These are phyloP conservation scores for Lasioglossum oenotherae DNA, from an alignment of 2,888 invertebrate species.

Conservation along the genomic window DNA sequence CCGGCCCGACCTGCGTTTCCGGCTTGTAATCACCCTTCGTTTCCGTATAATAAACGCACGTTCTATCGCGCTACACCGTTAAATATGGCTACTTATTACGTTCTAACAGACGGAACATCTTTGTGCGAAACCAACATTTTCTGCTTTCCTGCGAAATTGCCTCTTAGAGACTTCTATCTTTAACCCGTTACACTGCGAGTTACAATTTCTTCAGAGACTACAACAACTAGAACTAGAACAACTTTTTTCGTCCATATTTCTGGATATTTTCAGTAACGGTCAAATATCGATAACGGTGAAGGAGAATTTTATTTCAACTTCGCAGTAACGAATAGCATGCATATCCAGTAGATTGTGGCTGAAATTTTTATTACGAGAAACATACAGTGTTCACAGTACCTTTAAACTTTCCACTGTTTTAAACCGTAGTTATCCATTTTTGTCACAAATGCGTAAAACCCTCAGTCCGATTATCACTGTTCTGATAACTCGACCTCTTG, in stretches of 20 bases:
- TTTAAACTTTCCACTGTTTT: neutral
- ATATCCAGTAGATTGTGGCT: too few relatives aligned
- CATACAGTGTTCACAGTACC: neutral
- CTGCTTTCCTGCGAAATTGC: neutral
- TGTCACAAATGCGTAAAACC: neutral
- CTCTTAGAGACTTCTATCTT: neutral
- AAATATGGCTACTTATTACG: neutral
- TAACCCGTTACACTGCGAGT: neutral
- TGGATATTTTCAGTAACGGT: neutral
- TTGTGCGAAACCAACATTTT: neutral
- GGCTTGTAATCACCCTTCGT: neutral
- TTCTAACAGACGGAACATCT: neutral
- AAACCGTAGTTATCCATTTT: neutral
- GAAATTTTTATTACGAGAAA: too few relatives aligned
- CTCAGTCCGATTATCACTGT: too few relatives aligned
- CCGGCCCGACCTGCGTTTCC: neutral
- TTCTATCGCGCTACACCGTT: neutral
- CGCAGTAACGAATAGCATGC: too few relatives aligned
- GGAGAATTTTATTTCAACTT: neutral
- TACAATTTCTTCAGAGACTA: too few relatives aligned
- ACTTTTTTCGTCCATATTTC: too few relatives aligned
- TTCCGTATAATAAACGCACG: constrained; percentile 3
- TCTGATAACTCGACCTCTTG: neutral
- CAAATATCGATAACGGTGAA: neutral
- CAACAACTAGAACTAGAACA: too few relatives aligned